phyloP scores from a whole-genome alignment of 2,888 invertebrate species.

The Invenusta paracnida region DNA sequence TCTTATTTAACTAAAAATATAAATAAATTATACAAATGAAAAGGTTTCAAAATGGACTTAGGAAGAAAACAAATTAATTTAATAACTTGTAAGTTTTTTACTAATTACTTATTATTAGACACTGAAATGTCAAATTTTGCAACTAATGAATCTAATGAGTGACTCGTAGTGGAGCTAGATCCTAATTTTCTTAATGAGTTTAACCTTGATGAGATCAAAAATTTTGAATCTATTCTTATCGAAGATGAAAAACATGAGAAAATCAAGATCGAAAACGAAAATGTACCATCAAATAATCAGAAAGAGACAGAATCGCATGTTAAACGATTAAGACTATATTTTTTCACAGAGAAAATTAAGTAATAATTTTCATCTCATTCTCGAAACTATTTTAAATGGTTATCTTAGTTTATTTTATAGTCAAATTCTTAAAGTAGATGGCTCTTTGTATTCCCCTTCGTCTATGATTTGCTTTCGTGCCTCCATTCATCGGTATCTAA shows the following conservation, averaged over 20 bases:
- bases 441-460: neutral
- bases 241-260: neutral
- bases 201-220: neutral
- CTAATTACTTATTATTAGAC: too few relatives aligned
- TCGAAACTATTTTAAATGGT: neutral
- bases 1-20: too few relatives aligned
- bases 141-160: neutral
- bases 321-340: too few relatives aligned
- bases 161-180: neutral
- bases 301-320: too few relatives aligned
- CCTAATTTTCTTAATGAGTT: neutral
- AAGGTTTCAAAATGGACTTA: too few relatives aligned
- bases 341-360: neutral
- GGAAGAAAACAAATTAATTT: too few relatives aligned
- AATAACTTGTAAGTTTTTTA: too few relatives aligned
- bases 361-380: neutral
- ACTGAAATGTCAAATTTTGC: neutral
- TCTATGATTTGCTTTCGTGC: too few relatives aligned
- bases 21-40: too few relatives aligned
- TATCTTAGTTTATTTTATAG: slow-evolving; percentile 5
- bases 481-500: too few relatives aligned
- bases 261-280: too few relatives aligned
- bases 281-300: too few relatives aligned
- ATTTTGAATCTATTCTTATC: neutral
- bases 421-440: neutral